Conservation (phyloP, 1,140 invertebrate species). For the Dendrolimus kikuchii region DNA sequence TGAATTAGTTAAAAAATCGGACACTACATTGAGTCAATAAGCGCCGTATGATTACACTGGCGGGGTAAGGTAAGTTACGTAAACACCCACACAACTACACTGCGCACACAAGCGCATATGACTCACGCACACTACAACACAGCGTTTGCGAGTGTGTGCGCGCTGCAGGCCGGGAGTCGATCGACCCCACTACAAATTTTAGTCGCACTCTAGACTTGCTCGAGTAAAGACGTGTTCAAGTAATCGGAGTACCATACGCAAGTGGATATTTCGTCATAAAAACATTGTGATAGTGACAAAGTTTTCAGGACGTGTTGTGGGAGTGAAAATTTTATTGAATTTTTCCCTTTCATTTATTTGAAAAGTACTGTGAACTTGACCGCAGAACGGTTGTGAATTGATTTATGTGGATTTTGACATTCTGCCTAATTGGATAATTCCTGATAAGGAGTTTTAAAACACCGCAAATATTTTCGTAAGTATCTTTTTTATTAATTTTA, state of each 20-base stretch:
- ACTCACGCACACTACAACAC: constrained; percentile 24
- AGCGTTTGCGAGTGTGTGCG: constrained; percentile 34
- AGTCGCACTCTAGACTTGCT: constrained; percentile 56
- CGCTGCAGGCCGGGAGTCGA: constrained; percentile 48
- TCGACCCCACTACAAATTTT: constrained; percentile 67
- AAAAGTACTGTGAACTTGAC: constrained; percentile 46
- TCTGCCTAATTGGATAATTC: constrained; percentile 68
- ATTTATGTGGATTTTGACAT: constrained; percentile 63
- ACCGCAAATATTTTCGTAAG: constrained; percentile 71
- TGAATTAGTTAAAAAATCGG: constrained; percentile 65
- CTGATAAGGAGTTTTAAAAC: constrained; percentile 56
- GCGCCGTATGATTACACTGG: constrained; percentile 52
- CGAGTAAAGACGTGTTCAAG: constrained; percentile 47
- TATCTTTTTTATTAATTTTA: constrained; percentile 25
- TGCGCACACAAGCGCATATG: constrained; percentile 25
- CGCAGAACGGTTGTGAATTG: constrained; percentile 45
- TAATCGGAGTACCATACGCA: constrained; percentile 45
- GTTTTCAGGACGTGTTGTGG: constrained; percentile 61
- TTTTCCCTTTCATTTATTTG: constrained; percentile 37
- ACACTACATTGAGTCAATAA: constrained; percentile 63
- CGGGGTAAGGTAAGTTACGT: constrained; percentile 54
- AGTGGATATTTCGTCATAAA: constrained; percentile 65
- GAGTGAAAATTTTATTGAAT: constrained; percentile 36
- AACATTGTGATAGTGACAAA: constrained; percentile 66
- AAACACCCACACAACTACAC: constrained; percentile 42